Evolutionary conservation across 2,888 invertebrate genomes (phyloP).

Genomic region (Scotopteryx bipunctaria): DNA sequence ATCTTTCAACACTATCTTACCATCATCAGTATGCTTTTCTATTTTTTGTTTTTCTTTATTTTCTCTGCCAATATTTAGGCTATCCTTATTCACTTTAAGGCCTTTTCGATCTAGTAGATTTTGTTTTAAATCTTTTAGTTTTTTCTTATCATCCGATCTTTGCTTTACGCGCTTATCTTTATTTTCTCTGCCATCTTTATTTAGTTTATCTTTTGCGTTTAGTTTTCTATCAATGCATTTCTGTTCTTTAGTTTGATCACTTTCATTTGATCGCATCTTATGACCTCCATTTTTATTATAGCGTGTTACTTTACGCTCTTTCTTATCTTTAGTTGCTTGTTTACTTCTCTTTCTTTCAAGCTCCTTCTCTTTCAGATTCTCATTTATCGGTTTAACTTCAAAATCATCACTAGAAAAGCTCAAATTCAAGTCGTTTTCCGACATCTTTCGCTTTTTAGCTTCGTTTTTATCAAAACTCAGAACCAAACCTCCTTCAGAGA

Average conservation of each 20-base stretch:
- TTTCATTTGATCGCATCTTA: too few species aligned
- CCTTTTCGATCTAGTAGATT: neutral
- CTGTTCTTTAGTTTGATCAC: too few species aligned
- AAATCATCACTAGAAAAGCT: constrained; percentile 10
- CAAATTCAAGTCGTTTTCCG: constrained; percentile 4
- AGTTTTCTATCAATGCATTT: neutral
- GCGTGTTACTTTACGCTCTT: too few species aligned
- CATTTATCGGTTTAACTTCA: constrained; percentile 12
- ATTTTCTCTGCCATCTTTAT: neutral
- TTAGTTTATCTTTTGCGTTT: neutral
- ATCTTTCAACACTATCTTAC: too few species aligned
- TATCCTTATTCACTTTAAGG: too few species aligned
- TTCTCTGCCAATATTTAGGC: too few species aligned
- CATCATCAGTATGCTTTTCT: too few species aligned
- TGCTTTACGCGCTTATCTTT: neutral
- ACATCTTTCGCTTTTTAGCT: constrained; percentile 24
- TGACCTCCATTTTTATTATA: too few species aligned
- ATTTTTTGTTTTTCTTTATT: too few species aligned
- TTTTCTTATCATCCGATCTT: neutral
- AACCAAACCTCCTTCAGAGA: constrained; percentile 14
- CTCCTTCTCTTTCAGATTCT: neutral
- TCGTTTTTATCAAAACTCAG: constrained; percentile 6
- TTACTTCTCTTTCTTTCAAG: neutral
- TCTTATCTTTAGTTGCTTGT: neutral
- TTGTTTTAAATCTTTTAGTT: neutral